These are phyloP conservation scores for Phortica variegata DNA, from an alignment of 1,140 invertebrate species.

Conservation along the genomic window DNA sequence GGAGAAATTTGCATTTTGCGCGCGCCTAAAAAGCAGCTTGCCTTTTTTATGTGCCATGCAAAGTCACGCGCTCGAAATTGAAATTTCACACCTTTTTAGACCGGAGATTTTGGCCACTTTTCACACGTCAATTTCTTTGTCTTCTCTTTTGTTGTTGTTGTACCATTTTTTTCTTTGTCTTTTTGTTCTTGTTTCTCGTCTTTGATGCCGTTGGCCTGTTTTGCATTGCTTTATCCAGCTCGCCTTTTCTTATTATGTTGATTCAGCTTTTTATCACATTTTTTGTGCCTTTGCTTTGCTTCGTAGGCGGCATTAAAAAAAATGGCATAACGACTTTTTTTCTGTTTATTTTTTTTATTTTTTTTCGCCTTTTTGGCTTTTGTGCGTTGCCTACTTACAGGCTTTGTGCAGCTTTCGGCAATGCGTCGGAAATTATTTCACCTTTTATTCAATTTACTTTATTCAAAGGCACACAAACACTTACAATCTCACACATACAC, in stretches of 20 bases:
- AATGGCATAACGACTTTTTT: slow-evolving; percentile 17
- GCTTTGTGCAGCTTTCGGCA: not conserved
- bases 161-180: no score
- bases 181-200: no score
- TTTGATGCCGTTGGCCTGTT: no score
- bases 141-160: no score
- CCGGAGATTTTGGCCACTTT: slow-evolving; percentile 1
- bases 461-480: slow-evolving; percentile 14
- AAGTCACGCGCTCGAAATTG: slow-evolving; percentile 1
- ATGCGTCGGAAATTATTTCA: slow-evolving; percentile 37
- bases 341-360: slow-evolving; percentile 2
- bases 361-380: slow-evolving; percentile 10
- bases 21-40: no score
- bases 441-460: slow-evolving; percentile 48
- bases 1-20: no score
- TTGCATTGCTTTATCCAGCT: no score
- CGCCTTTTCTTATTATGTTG: no score
- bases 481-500: no score
- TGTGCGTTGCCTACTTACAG: slow-evolving; percentile 10
- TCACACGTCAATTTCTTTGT: not conserved
- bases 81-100: slow-evolving; percentile 7
- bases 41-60: no score
- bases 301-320: no score
- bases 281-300: slow-evolving; percentile 31
- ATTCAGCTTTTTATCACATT: slow-evolving; percentile 35